Percentiles rank a stretch among this genome's conserved stretches.
Conservation (phyloP, 2,113 vertebrate genomes). For the Microcebus lehilahytsara region DNA sequence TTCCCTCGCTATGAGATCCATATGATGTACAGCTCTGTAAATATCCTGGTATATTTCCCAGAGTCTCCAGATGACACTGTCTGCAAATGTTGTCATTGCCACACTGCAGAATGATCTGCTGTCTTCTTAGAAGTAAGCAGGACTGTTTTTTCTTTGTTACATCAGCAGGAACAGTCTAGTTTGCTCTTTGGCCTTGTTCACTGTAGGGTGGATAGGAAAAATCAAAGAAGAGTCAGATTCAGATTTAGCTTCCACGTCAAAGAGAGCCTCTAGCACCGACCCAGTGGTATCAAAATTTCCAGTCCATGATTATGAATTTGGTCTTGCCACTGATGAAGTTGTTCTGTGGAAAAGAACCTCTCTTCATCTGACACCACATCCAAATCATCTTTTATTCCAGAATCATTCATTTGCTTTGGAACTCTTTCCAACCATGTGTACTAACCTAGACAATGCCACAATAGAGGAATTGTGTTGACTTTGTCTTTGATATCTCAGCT, state of each 20-base stretch:
- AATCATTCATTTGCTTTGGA: background rate
- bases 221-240: background rate
- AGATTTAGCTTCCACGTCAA: background rate
- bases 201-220: background rate
- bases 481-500: background rate
- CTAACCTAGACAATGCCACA: background rate
- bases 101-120: no score
- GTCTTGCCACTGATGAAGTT: background rate
- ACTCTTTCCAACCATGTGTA: background rate
- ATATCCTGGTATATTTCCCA: rapidly evolving
- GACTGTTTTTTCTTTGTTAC: background rate
- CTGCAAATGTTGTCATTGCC: background rate
- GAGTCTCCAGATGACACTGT: background rate
- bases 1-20: background rate
- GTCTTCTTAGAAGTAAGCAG: background rate
- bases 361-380: background rate
- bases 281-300: background rate
- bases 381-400: background rate
- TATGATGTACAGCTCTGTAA: rapidly evolving
- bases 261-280: background rate
- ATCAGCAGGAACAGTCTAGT: background rate
- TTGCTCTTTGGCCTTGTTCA: background rate
- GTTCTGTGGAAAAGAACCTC: background rate
- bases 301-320: background rate
- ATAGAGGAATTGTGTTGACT: background rate